Conservation (phyloP, 2,797 vertebrate genomes). For the Podargus strigoides region DNA sequence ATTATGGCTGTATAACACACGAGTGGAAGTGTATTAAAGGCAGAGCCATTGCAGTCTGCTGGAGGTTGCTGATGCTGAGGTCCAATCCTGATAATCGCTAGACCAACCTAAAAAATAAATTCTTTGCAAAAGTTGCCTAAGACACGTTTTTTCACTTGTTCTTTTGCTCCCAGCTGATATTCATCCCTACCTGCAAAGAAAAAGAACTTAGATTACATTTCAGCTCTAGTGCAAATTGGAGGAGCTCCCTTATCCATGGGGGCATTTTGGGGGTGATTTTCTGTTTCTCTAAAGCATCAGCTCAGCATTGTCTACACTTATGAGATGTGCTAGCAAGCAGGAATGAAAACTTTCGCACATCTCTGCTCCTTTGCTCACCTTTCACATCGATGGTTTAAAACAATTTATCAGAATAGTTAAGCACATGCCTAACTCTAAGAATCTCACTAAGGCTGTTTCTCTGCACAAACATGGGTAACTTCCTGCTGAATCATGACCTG, state of each 20-base stretch:
- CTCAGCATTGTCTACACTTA: not conserved
- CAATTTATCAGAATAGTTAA: not conserved
- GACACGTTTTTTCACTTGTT: not conserved
- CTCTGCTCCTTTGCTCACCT: not conserved
- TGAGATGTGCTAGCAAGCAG: not conserved
- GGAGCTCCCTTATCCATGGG: not conserved
- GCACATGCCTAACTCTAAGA: not conserved
- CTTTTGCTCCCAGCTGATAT: not conserved
- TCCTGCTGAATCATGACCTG: not conserved
- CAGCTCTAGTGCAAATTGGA: not conserved
- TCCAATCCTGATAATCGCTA: conserved; percentile 1
- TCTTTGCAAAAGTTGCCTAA: not conserved
- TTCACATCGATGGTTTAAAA: not conserved
- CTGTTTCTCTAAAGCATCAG: not conserved
- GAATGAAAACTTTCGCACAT: not conserved
- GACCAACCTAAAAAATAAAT: not conserved
- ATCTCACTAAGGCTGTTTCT: not conserved
- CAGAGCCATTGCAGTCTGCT: conserved; percentile 56
- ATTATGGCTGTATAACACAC: conserved; percentile 36
- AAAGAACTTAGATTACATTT: not conserved
- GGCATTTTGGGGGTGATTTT: not conserved
- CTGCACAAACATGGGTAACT: not conserved
- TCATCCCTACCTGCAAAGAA: not conserved
- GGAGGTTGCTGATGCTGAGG: conserved; percentile 14
- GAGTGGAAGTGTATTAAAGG: conserved; percentile 49